phyloP scores from a whole-genome alignment of 2,888 invertebrate genomes.

The Nasonovia ribisnigri region DNA sequence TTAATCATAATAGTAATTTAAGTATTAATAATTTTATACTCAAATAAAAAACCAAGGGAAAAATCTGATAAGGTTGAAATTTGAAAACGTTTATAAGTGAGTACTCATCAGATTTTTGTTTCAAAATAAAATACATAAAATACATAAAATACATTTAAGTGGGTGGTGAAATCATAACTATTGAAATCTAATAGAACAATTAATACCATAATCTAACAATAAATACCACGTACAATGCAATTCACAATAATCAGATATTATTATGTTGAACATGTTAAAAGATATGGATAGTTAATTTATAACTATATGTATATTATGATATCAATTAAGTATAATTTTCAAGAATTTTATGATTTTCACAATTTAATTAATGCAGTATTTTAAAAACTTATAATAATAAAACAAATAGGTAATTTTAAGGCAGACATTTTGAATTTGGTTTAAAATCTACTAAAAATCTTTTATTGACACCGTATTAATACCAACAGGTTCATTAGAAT shows the following conservation, averaged over 20 bases:
- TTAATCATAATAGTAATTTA: background rate
- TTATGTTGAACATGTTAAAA: background rate
- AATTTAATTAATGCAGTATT: background rate
- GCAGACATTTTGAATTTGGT: background rate
- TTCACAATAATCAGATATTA: background rate
- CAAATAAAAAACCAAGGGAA: background rate
- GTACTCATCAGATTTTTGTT: background rate
- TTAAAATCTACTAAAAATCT: background rate
- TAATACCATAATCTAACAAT: background rate
- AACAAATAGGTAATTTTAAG: background rate
- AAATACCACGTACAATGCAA: background rate
- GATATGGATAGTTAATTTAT: background rate
- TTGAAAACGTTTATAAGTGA: background rate
- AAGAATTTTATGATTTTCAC: background rate
- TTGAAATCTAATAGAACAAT: background rate
- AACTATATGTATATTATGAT: background rate
- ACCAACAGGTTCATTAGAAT: background rate
- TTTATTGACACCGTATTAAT: background rate
- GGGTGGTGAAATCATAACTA: background rate
- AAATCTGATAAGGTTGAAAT: background rate
- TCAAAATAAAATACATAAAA: background rate
- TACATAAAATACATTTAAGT: background rate
- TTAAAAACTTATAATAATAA: background rate
- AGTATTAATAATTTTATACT: background rate
- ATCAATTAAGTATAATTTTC: background rate